These are phyloP conservation scores for Drosophila bifasciata DNA, from an alignment of 1,140 invertebrate species.

Conservation along the genomic window DNA sequence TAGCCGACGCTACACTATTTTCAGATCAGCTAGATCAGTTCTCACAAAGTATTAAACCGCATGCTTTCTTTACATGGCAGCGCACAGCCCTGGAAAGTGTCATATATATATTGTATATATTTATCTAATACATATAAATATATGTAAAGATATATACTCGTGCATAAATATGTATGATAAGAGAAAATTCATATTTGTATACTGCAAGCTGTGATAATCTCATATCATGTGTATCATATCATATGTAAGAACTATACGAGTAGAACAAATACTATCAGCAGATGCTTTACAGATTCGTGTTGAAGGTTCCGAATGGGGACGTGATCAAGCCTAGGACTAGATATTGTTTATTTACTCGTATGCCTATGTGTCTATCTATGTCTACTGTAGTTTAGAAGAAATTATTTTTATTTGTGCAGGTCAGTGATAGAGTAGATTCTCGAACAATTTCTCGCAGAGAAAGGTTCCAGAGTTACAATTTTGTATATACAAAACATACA, in stretches of 20 bases:
- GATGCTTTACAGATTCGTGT: background rate
- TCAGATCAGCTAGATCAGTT: conserved; percentile 30
- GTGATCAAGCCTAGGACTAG: conserved; percentile 49
- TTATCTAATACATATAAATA: background rate
- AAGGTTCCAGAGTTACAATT: conserved; percentile 13
- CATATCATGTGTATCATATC: conserved; percentile 41
- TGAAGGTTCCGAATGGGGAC: conserved; percentile 9
- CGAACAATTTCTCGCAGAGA: conserved; percentile 19
- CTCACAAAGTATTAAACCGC: conserved; percentile 44
- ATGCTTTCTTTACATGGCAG: conserved; percentile 55
- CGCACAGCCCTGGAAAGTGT: conserved; percentile 72
- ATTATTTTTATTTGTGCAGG: conserved; percentile 22
- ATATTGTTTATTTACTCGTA: conserved; percentile 28
- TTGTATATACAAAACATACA: conserved; percentile 29
- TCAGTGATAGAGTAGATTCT: conserved; percentile 28
- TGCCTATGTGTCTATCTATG: conserved; percentile 21
- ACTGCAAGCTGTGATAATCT: conserved; percentile 55
- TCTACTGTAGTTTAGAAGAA: conserved; percentile 12
- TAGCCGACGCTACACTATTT: conserved; percentile 28
- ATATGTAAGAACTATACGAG: conserved; percentile 7
- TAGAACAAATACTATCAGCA: background rate
- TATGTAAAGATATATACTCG: too few relatives aligned
- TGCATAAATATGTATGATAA: background rate
- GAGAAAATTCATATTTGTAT: conserved; percentile 18
- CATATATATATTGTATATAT: conserved; percentile 29